phyloP scores from a whole-genome alignment of 2,113 vertebrate genomes.

The Saccopteryx leptura region DNA sequence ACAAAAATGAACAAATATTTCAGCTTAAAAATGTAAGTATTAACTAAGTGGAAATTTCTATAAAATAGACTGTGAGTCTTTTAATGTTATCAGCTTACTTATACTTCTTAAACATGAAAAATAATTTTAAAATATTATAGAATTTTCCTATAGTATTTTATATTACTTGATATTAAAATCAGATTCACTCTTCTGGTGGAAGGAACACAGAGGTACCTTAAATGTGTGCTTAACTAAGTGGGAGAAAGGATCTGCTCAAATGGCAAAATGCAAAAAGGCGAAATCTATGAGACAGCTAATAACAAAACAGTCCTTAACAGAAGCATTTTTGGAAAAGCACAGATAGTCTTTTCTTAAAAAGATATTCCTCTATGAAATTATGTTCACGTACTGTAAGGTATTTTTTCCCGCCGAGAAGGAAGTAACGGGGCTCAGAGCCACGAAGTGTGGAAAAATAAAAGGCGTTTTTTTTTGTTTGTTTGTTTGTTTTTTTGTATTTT shows the following conservation, averaged over 20 bases:
- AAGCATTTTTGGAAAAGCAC: background rate
- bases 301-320: background rate
- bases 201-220: background rate
- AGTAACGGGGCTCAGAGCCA: too few relatives aligned
- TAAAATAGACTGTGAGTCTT: background rate
- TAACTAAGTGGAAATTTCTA: background rate
- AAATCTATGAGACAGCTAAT: background rate
- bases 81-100: background rate
- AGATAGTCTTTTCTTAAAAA: background rate
- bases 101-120: background rate
- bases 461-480: too few relatives aligned
- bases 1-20: background rate
- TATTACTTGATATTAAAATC: conserved; percentile 5
- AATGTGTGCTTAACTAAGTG: background rate
- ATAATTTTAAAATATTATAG: background rate
- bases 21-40: background rate
- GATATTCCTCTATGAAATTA: background rate
- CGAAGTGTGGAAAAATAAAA: too few relatives aligned
- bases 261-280: background rate
- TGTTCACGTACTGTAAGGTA: too few relatives aligned
- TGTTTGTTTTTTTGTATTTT: too few relatives aligned
- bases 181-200: background rate
- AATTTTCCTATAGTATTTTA: background rate
- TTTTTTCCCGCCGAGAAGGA: too few relatives aligned
- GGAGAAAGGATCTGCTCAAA: background rate